Evolutionary conservation across 2,888 invertebrate species (phyloP).

Genomic region (Chrysolina haemoptera): DNA sequence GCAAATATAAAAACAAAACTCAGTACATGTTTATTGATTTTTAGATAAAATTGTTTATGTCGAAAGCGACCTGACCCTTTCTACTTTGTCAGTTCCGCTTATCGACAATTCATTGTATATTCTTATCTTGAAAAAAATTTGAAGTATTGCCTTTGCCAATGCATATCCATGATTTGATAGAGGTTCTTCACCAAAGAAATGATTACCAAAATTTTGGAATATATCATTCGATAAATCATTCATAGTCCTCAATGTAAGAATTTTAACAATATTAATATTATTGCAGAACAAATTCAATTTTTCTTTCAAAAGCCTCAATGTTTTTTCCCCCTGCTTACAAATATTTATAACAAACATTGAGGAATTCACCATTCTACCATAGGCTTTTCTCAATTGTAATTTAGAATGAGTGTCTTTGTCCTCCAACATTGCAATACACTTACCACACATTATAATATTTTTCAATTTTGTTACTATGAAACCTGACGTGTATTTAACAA

Average conservation of each 20-base stretch:
- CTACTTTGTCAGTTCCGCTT: not conserved
- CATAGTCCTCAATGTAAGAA: conserved; percentile 30
- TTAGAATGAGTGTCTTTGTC: conserved; percentile 29
- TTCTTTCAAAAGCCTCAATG: too few species aligned
- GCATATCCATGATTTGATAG: not conserved
- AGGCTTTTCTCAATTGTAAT: conserved; percentile 37
- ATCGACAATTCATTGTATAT: not conserved
- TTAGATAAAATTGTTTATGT: not conserved
- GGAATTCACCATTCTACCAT: too few species aligned
- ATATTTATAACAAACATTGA: too few species aligned
- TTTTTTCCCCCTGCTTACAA: too few species aligned
- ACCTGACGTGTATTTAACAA: conserved; percentile 41
- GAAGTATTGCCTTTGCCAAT: not conserved
- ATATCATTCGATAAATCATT: conserved; percentile 24
- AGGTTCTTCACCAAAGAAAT: conserved; percentile 27
- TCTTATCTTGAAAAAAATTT: not conserved
- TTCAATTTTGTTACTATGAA: conserved; percentile 42
- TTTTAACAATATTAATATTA: conserved; percentile 29
- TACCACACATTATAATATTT: conserved; percentile 33
- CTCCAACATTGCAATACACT: conserved; percentile 34
- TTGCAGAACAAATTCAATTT: conserved; percentile 25
- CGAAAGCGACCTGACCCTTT: not conserved
- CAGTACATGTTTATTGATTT: not conserved
- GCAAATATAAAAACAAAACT: too few species aligned
- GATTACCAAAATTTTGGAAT: conserved; percentile 29